Percentiles rank a stretch among this genome's conserved stretches.
Conservation (phyloP, 2,797 vertebrate species). For the Enteromius trimaculatus region DNA sequence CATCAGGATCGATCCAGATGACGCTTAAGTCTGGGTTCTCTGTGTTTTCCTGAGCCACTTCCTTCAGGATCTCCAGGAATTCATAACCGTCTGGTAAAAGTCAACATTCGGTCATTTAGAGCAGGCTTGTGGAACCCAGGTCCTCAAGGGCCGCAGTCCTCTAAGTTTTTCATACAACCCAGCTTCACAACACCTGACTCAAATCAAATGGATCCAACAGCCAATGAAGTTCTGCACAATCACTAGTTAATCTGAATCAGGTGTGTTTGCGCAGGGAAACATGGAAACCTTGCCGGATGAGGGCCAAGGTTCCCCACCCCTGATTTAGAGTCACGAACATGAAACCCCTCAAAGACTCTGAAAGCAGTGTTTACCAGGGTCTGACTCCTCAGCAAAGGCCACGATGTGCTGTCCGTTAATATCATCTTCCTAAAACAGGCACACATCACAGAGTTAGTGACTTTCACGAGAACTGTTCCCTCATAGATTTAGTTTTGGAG, state of each 20-base stretch:
- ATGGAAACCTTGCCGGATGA: too few species aligned
- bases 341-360: not conserved
- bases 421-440: slow-evolving; percentile 83
- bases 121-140: too few species aligned
- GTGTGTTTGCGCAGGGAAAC: too few species aligned
- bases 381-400: slow-evolving; percentile 90
- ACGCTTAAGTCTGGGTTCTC: slow-evolving; percentile 92
- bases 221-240: too few species aligned
- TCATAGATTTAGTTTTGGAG: not conserved
- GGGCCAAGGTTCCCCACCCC: too few species aligned
- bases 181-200: too few species aligned
- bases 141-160: too few species aligned
- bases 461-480: not conserved
- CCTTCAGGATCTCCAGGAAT: slow-evolving; percentile 91
- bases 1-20: slow-evolving; percentile 93
- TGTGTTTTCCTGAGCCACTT: slow-evolving; percentile 89
- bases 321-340: not conserved
- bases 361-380: slow-evolving; percentile 78
- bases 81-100: slow-evolving; percentile 80
- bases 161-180: too few species aligned
- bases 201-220: too few species aligned
- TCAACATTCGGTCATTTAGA: not conserved
- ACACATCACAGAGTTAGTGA: not conserved
- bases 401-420: slow-evolving; percentile 91
- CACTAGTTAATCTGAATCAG: too few species aligned